Percentiles rank a stretch among this genome's conserved stretches.
Conservation (phyloP, 2,888 invertebrate genomes). For the Lycia hirtaria region DNA sequence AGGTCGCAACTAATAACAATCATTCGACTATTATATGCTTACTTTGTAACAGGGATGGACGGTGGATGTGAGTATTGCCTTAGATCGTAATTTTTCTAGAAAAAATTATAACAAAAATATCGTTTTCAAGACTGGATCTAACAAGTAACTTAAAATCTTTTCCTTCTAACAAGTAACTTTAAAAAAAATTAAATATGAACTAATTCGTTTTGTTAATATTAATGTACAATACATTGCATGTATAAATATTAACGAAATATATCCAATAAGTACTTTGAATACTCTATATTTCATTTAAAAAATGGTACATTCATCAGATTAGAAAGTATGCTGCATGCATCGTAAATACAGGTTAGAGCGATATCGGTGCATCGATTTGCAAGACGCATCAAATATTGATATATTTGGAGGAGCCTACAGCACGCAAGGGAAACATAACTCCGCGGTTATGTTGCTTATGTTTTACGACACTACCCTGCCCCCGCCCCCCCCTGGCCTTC, state of each 20-base stretch:
- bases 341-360: slow-evolving; percentile 67
- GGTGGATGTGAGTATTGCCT: no score
- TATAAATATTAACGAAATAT: no score
- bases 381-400: slow-evolving; percentile 78
- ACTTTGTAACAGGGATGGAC: slow-evolving; percentile 1
- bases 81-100: no score
- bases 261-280: no score
- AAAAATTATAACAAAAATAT: no score
- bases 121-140: no score
- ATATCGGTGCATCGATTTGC: slow-evolving; percentile 69
- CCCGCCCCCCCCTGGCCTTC: slow-evolving; percentile 42
- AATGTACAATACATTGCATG: no score
- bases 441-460: slow-evolving; percentile 49
- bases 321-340: slow-evolving; percentile 42
- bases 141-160: no score
- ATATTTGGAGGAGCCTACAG: slow-evolving; percentile 53
- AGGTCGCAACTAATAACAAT: slow-evolving; percentile 14
- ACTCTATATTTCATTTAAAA: background rate
- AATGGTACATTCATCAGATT: slow-evolving; percentile 22
- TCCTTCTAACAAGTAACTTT: no score
- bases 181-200: no score
- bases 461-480: slow-evolving; percentile 54
- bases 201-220: no score
- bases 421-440: slow-evolving; percentile 72
- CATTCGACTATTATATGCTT: slow-evolving; percentile 2